A percentile compares a stretch with the other conserved stretches of the same genome.
phyloP scores from a whole-genome alignment of 1,140 invertebrate genomes.

The Drosophila mayri region DNA sequence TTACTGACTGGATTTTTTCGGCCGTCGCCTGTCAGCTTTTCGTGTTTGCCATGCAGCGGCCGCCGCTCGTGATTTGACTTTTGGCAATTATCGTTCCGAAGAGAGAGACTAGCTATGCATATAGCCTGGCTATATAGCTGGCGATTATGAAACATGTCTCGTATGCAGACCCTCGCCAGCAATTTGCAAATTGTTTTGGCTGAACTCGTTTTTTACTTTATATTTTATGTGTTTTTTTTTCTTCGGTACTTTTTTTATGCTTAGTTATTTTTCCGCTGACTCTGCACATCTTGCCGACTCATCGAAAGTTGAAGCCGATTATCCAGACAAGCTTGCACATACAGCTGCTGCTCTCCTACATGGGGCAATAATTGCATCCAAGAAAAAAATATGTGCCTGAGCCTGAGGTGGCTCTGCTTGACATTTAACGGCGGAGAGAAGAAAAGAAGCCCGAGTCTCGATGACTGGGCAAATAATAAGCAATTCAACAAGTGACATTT shows the following conservation, averaged over 20 bases:
- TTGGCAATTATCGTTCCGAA: slow-evolving; percentile 50
- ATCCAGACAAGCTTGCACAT: slow-evolving; percentile 11
- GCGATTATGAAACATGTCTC: slow-evolving; percentile 53
- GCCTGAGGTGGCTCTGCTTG: slow-evolving; percentile 11
- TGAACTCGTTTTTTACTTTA: slow-evolving; percentile 34
- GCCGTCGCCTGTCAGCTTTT: slow-evolving; percentile 14
- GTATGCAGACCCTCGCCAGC: slow-evolving; percentile 19
- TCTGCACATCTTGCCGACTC: slow-evolving; percentile 36
- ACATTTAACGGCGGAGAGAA: slow-evolving; percentile 23
- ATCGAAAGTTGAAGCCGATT: slow-evolving; percentile 53
- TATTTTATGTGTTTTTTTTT: slow-evolving; percentile 20
- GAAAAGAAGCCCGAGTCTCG: slow-evolving; percentile 10
- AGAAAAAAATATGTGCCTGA: slow-evolving; percentile 3
- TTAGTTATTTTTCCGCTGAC: slow-evolving; percentile 7
- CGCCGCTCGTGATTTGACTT: slow-evolving; percentile 43
- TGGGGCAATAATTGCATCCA: slow-evolving; percentile 22
- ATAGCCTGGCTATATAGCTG: background rate
- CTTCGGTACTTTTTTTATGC: background rate
- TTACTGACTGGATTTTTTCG: background rate
- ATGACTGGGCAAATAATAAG: slow-evolving; percentile 34
- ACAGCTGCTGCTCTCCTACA: background rate
- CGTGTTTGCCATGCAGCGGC: slow-evolving; percentile 8
- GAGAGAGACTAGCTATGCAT: slow-evolving; percentile 6
- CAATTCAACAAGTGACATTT: slow-evolving; percentile 44
- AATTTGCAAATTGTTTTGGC: slow-evolving; percentile 51